A percentile compares a stretch with the other conserved stretches of the same genome.
Conservation (phyloP, 2,113 vertebrate species). For the Egretta garzetta region DNA sequence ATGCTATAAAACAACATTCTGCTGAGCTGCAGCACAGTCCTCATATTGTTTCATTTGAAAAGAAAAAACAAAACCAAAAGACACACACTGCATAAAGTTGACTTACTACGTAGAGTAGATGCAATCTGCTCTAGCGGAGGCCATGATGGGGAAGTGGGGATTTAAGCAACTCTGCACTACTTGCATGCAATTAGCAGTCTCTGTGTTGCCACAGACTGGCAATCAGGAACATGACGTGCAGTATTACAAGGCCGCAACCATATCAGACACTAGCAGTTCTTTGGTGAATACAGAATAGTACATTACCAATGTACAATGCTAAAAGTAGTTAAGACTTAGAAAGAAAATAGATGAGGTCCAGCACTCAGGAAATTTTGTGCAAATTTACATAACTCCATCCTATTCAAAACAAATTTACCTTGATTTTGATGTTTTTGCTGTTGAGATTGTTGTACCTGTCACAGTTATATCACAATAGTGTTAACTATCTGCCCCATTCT, state of each 20-base stretch:
- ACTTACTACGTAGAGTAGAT: neutral
- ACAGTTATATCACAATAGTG: conserved; percentile 10
- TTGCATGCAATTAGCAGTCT: neutral
- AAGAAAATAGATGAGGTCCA: neutral
- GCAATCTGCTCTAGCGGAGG: neutral
- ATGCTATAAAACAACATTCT: neutral
- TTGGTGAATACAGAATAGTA: neutral
- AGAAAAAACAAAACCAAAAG: neutral
- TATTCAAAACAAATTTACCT: neutral
- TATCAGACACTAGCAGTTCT: neutral
- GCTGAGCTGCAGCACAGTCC: neutral
- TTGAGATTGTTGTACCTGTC: neutral
- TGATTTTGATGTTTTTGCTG: neutral
- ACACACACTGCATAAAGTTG: neutral
- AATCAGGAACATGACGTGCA: neutral
- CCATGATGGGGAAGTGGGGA: neutral
- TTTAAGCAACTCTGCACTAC: neutral
- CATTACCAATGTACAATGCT: neutral
- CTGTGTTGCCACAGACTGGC: neutral
- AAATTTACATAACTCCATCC: neutral
- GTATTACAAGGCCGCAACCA: neutral
- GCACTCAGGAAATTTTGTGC: conserved; percentile 11
- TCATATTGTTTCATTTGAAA: neutral
- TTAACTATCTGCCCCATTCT: conserved; percentile 37
- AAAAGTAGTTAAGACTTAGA: neutral